phyloP scores from a whole-genome alignment of 2,888 invertebrate genomes.

The Diadegma fenestrale region DNA sequence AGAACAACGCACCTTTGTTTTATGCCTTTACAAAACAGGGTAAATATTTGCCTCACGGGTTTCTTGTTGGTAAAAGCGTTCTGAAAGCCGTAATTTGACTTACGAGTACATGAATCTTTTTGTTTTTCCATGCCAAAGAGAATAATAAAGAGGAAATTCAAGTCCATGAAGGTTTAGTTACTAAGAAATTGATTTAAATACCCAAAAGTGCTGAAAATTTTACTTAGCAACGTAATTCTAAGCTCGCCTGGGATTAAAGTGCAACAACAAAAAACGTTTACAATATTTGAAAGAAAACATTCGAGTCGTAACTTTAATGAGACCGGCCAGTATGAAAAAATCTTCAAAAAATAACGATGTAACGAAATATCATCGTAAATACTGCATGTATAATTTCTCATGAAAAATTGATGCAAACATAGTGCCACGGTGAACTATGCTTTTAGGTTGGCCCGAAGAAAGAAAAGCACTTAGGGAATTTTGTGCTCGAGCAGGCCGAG shows the following conservation, averaged over 20 bases:
- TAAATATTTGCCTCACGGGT: no score
- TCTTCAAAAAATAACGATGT: neutral
- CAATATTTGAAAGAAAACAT: neutral
- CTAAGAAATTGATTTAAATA: no score
- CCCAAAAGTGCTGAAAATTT: no score
- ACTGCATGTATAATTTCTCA: neutral
- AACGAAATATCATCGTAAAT: neutral
- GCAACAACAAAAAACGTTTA: neutral
- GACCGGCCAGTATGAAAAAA: neutral
- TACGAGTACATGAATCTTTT: no score
- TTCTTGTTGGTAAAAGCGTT: no score
- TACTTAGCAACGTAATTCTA: no score
- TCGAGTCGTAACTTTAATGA: neutral
- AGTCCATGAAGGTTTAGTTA: no score
- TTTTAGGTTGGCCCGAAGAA: neutral
- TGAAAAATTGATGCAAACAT: constrained; percentile 2
- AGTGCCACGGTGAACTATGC: constrained; percentile 1
- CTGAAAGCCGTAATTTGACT: no score
- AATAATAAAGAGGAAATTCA: no score
- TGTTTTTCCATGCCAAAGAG: no score
- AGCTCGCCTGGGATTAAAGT: neutral
- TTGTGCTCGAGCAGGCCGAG: neutral
- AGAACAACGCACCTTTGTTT: no score
- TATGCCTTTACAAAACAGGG: no score
- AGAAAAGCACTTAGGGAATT: constrained; percentile 8